Base-by-base conservation (phyloP, 2,113 vertebrate genomes). In the Todiramphus chloris region DNA sequence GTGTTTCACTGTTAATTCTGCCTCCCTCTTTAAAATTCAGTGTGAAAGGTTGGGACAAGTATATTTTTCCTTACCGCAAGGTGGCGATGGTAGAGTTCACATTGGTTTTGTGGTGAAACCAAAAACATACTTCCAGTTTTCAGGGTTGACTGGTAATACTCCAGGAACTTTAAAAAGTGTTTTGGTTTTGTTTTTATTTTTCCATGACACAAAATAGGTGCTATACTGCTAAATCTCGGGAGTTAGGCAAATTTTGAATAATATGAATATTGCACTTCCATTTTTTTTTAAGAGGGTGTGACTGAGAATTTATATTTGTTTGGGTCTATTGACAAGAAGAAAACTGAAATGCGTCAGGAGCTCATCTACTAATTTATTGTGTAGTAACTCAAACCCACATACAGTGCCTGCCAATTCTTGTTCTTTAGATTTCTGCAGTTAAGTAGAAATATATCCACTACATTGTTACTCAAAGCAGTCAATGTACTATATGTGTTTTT, bases 11-110 rank as follows among this genome's bases (percentile, higher is more conserved):
- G 6, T 21, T 39, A 20, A 31, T 66, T 67, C 11, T 18, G 15
- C 7, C 8, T 4, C 3, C 27, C 37, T 9, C 24, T 43, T 59
- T 15, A 39, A 75, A 79, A 51, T 62, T 27, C 53, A 20, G 5
- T 16, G 16, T 35, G 12, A 10, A 20, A 75, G 12, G 13, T 69
- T 81, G 69, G 50, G 72, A 41, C 11, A 60, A 12, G 21, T 74
- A 2, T 64, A 3, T 81, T 93, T 83, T 73, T 41, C 37, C 66
- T 84, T 63, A 59, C 90, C 94, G 55, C 75, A 73, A 46, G 89
- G n/a, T 97, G 94, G 91, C 30, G 4, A 63, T 68, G 89, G 64
- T n/a, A 63, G 16, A 80, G 53, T 59, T 90, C 9, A 6, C 19
- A 74, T 31, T 56, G 33, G 7, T 35, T 39, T 56, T 10, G 6